These are phyloP conservation scores for Sorex araneus DNA, from an alignment of 2,113 vertebrate species.

Conservation along the genomic window DNA sequence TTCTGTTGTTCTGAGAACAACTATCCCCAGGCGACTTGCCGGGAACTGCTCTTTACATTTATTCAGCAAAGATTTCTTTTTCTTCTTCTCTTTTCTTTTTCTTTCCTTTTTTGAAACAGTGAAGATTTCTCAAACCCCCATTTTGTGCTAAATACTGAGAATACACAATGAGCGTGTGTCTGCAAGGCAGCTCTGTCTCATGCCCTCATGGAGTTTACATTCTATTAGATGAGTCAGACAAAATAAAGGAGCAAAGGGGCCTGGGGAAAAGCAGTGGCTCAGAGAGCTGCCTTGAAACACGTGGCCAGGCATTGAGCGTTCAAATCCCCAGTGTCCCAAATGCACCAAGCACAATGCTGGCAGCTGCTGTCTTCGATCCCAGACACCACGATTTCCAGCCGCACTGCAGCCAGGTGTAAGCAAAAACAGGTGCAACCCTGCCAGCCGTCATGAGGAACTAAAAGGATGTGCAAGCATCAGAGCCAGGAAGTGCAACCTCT, in stretches of 20 bases:
- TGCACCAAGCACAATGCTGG: background rate
- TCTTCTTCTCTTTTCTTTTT: too few relatives aligned
- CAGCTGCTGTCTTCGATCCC: too few relatives aligned
- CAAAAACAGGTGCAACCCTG: too few relatives aligned
- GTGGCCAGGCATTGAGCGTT: background rate
- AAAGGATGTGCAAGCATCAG: too few relatives aligned
- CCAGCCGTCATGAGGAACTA: too few relatives aligned
- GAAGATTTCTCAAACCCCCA: background rate
- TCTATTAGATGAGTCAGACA: conserved; percentile 26
- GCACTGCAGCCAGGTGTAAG: too few relatives aligned
- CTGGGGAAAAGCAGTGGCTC: background rate
- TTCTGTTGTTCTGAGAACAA: conserved; percentile 37
- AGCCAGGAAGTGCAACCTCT: too few relatives aligned
- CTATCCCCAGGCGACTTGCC: background rate
- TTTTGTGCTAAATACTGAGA: background rate
- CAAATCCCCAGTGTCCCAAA: background rate
- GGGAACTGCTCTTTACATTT: background rate
- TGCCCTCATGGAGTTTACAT: conserved; percentile 7
- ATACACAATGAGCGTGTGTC: background rate
- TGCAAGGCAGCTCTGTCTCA: background rate
- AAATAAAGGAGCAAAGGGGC: background rate
- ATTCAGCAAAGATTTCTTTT: background rate
- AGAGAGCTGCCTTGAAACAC: background rate
- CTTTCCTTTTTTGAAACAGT: background rate
- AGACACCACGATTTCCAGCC: too few relatives aligned